A percentile compares a stretch with the other conserved stretches of the same genome.
Evolutionary conservation across 2,113 vertebrate species (phyloP).

Genomic region (Spheniscus mendiculus): DNA sequence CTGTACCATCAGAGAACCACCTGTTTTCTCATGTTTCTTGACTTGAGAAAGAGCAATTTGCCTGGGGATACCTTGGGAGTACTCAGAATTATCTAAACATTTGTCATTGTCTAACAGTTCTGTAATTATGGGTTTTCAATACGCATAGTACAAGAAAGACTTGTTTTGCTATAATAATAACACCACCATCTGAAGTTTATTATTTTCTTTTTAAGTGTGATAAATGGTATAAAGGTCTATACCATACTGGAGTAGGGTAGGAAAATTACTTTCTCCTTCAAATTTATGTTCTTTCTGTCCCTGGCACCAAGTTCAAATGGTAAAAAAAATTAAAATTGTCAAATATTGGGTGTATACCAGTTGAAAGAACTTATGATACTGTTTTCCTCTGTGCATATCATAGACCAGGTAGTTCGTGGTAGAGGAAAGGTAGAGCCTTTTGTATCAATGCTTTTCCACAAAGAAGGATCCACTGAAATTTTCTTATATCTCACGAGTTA

Average conservation of each 20-base stretch:
- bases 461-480: not conserved
- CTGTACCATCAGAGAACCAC: not conserved
- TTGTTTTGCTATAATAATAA: not conserved
- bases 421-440: not conserved
- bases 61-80: not conserved
- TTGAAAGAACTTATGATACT: not conserved
- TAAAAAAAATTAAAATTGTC: not conserved
- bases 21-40: not conserved
- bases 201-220: not conserved
- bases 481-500: not conserved
- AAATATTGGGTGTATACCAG: not conserved
- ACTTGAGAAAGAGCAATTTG: not conserved
- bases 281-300: not conserved
- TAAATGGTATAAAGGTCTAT: not conserved
- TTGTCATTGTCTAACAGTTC: conserved; percentile 1
- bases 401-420: not conserved
- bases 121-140: conserved; percentile 16
- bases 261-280: not conserved
- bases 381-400: not conserved
- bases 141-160: not conserved
- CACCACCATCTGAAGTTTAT: not conserved
- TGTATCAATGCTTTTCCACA: not conserved
- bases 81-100: not conserved
- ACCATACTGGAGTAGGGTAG: not conserved
- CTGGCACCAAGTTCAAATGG: not conserved